Percentiles rank a stretch among this genome's conserved stretches.
Evolutionary conservation across 2,888 invertebrate genomes (phyloP).

Genomic region (Cerastis rubricosa): DNA sequence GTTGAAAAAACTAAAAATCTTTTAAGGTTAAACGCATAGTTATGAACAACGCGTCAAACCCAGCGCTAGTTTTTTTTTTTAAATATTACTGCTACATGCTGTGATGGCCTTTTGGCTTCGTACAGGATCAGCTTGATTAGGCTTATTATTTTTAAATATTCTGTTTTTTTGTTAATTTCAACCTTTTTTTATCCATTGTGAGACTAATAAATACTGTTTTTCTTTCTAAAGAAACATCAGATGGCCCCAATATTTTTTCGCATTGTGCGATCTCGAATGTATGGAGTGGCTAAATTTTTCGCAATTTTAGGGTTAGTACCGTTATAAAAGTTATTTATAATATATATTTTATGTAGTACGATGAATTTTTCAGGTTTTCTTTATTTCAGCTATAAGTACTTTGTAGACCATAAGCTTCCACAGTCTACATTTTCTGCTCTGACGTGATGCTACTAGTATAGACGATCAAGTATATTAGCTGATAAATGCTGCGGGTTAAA

Average conservation of each 20-base stretch:
- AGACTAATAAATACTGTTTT: no score
- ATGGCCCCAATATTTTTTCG: no score
- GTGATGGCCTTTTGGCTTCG: no score
- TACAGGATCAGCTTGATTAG: no score
- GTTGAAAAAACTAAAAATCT: background rate
- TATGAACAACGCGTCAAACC: background rate
- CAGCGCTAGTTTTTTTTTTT: no score
- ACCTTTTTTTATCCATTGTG: no score
- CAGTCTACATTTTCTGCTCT: background rate
- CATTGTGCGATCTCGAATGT: no score
- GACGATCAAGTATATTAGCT: constrained; percentile 18
- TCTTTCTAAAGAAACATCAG: background rate
- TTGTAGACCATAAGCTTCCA: background rate
- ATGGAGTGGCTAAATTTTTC: background rate
- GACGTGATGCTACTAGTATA: background rate
- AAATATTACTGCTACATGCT: no score
- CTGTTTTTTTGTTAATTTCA: no score
- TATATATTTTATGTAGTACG: background rate
- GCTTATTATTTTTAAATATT: no score
- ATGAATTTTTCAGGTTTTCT: background rate
- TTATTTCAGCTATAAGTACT: background rate
- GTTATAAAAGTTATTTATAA: background rate
- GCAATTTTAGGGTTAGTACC: background rate
- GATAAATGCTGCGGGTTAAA: constrained; percentile 48
- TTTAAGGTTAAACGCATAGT: background rate